Base-by-base conservation (phyloP, 2,888 invertebrate genomes). In the Caenorhabditis plicata region DNA sequence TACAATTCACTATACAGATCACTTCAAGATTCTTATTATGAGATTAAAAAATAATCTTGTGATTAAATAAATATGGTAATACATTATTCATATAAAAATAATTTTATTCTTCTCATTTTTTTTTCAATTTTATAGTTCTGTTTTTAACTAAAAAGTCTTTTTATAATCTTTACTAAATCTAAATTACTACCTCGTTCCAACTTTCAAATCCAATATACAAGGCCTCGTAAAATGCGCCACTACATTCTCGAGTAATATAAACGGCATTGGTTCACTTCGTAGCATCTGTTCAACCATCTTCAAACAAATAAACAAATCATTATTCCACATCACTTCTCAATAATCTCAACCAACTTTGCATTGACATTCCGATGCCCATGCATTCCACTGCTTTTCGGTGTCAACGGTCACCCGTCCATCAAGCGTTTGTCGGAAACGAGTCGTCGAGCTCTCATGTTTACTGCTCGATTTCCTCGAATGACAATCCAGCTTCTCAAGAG, bases 141-240 rank as follows among this genome's bases (percentile, higher is more conserved):
- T 11, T 29, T 13, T 9, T 29, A 29, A 13, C 31, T 29, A 9
- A 11, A 11, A 13, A 13, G 9, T 29, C 31, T 29, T 9, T 9
- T 11, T 29, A 29, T 29, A 13, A 11, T 29, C 9, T 29, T 11
- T 11, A 13, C 13, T 15, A 9, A 13, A 55, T 50, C 57, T n/a
- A n/a, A n/a, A n/a, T n/a, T n/a, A n/a, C n/a, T n/a, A n/a, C n/a
- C n/a, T 29, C 17, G 65, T 67, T 23, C 70, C 67, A 15, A 92
- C 91, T 86, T 92, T 92, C 74, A 92, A 84, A 82, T 92, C 92
- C 74, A 92, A 85, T 78, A 92, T 90, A 83, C 92, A 92, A 1
- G 87, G 87, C 51, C 83, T 81, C 43, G 82, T 75, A 77, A 84
- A 86, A 54, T 82, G 80, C 41, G 82, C 82, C n/a, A 86, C 85